Conservation (phyloP, 2,888 invertebrate genomes). For the Artemia sp. region DNA sequence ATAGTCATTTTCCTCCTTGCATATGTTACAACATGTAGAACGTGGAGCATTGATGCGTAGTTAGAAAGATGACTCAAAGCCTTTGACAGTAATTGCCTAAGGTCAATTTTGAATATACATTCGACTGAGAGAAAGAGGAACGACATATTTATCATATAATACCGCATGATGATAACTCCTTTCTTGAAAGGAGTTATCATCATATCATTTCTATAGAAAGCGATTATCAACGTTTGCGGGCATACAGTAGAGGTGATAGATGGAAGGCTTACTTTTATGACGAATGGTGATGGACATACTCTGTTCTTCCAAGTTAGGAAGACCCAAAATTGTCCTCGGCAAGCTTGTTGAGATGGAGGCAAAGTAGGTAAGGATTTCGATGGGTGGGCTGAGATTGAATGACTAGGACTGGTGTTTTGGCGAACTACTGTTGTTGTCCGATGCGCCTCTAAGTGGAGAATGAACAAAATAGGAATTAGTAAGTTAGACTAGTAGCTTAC, state of each 20-base stretch:
- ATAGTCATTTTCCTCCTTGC: too few species aligned
- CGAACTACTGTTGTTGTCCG: too few species aligned
- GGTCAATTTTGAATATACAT: not conserved
- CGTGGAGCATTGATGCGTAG: not conserved
- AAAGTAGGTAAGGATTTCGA: not conserved
- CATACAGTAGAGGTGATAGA: not conserved
- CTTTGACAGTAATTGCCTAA: not conserved
- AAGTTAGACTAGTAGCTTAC: too few species aligned
- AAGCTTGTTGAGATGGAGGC: not conserved
- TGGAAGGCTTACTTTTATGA: too few species aligned
- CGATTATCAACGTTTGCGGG: not conserved
- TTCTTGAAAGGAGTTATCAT: too few species aligned
- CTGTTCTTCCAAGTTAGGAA: not conserved
- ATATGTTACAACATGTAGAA: too few species aligned
- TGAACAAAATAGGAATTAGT: too few species aligned
- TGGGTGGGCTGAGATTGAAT: not conserved
- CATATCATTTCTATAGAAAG: too few species aligned
- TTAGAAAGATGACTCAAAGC: conserved; percentile 23
- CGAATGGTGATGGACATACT: not conserved
- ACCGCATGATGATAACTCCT: not conserved
- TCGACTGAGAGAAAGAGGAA: not conserved
- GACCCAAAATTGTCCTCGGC: not conserved
- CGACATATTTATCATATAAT: not conserved
- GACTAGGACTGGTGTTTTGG: too few species aligned
- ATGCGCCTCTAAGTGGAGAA: too few species aligned